These are phyloP conservation scores for Drosophila fungiperda DNA, from an alignment of 2,888 invertebrate species.

Conservation along the genomic window DNA sequence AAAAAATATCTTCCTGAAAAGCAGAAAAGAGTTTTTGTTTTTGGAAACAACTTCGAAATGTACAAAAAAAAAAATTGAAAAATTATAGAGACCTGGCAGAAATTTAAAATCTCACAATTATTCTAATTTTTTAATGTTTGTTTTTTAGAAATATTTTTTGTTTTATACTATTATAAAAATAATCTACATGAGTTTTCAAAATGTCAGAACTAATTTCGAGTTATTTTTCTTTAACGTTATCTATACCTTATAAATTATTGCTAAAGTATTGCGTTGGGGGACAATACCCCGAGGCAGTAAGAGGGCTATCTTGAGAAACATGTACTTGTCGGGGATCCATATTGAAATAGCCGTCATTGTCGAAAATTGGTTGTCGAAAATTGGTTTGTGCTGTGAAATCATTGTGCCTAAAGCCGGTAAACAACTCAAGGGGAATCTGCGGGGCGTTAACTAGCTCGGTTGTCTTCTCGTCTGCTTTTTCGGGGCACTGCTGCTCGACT, in stretches of 20 bases:
- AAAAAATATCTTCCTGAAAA: not conserved
- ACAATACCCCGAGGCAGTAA: not conserved
- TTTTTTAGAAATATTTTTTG: not conserved
- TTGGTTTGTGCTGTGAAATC: not conserved
- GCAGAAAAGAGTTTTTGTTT: not conserved
- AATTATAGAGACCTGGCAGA: too few species aligned
- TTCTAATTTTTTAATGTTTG: not conserved
- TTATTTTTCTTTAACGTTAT: not conserved
- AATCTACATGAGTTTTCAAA: not conserved
- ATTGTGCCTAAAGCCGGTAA: rapidly evolving
- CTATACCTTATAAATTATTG: not conserved
- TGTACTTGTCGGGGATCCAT: not conserved
- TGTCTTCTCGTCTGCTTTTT: not conserved
- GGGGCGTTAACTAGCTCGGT: not conserved
- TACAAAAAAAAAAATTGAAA: not conserved
- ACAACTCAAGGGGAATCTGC: not conserved
- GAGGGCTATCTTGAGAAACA: not conserved
- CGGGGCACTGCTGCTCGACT: not conserved
- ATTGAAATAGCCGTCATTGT: rapidly evolving
- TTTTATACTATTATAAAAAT: not conserved
- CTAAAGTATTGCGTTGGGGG: not conserved
- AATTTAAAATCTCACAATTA: not conserved
- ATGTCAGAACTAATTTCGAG: not conserved
- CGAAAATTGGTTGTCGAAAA: not conserved
- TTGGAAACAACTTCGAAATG: not conserved